These are phyloP conservation scores for Laothoe populi DNA, from an alignment of 2,888 invertebrate species.

Conservation along the genomic window DNA sequence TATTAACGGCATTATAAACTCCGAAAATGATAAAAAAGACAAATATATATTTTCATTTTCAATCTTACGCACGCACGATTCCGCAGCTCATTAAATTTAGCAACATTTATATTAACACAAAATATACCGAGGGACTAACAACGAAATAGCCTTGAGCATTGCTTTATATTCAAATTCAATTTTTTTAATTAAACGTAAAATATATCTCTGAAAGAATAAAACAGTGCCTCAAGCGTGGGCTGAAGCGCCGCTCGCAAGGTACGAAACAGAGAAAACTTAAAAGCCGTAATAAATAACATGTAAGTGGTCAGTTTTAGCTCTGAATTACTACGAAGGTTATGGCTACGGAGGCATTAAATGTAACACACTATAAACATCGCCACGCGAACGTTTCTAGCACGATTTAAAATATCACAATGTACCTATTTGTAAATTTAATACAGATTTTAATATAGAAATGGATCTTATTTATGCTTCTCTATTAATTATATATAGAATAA, in stretches of 20 bases:
- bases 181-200: conserved; percentile 69
- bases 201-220: conserved; percentile 68
- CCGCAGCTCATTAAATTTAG: conserved; percentile 10
- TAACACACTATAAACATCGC: conserved; percentile 35
- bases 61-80: background rate
- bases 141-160: conserved; percentile 54
- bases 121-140: conserved; percentile 50
- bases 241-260: conserved; percentile 33
- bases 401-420: conserved; percentile 4
- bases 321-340: conserved; percentile 40
- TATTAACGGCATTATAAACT: no score
- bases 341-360: conserved; percentile 38
- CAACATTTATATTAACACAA: conserved; percentile 50
- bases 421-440: conserved; percentile 15
- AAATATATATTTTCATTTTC: background rate
- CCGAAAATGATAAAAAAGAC: background rate
- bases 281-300: conserved; percentile 48
- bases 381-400: conserved; percentile 11
- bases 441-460: background rate
- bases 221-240: conserved; percentile 52
- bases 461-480: background rate
- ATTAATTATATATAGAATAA: no score
- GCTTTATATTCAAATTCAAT: conserved; percentile 71
- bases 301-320: conserved; percentile 43
- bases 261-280: conserved; percentile 39